phyloP scores from a whole-genome alignment of 2,888 invertebrate species.

The Girardia tigrina region DNA sequence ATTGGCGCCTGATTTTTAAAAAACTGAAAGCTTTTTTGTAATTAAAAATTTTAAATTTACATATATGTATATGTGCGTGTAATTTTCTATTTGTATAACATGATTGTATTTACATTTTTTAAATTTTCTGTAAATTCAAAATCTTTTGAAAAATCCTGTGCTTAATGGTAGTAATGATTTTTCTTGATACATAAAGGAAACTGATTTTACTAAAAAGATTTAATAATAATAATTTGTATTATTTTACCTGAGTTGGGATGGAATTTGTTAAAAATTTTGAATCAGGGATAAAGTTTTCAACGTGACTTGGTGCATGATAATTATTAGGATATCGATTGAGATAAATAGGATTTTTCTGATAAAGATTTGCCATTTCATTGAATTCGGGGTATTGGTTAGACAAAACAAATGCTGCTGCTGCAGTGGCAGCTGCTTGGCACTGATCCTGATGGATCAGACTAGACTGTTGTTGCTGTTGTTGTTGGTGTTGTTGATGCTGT shows the following conservation, averaged over 20 bases:
- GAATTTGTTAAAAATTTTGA: not conserved
- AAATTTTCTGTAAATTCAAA: too few species aligned
- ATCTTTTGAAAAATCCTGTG: too few species aligned
- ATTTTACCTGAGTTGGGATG: not conserved
- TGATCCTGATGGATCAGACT: not conserved
- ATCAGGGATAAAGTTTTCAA: not conserved
- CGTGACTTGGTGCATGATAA: not conserved
- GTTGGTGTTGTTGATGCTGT: not conserved
- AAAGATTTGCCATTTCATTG: slow-evolving; percentile 19
- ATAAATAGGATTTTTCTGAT: slow-evolving; percentile 19
- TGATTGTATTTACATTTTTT: too few species aligned
- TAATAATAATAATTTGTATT: too few species aligned
- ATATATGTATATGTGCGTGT: too few species aligned
- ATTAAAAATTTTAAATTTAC: too few species aligned
- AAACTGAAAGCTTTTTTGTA: too few species aligned
- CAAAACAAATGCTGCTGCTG: not conserved
- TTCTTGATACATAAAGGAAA: too few species aligned
- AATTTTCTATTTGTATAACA: too few species aligned
- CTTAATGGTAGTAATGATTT: too few species aligned
- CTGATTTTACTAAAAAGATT: too few species aligned
- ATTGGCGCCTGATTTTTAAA: too few species aligned
- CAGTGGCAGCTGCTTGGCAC: slow-evolving; percentile 5
- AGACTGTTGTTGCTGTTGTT: slow-evolving; percentile 1
- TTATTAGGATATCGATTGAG: slow-evolving; percentile 1
- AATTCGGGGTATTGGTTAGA: not conserved